Evolutionary conservation across 2,113 vertebrate genomes (phyloP), one percentile per base, ranked within the genome.

Genomic region (Ameiurus melas): DNA sequence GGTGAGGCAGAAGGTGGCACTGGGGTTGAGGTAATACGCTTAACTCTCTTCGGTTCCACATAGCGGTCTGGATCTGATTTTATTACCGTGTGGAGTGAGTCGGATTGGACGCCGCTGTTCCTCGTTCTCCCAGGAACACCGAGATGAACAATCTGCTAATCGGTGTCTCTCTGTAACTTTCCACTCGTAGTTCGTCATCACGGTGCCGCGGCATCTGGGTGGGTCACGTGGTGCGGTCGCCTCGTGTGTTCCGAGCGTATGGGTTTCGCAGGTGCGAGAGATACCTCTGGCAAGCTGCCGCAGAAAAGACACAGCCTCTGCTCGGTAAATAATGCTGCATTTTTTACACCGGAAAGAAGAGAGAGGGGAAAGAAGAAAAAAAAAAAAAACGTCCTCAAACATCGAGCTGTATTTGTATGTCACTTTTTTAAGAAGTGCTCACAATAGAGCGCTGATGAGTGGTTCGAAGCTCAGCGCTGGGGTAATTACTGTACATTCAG

Each of bases 401-500:
- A 33, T 33, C 0, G 0, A 19, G 79, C 79, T 20, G 19, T 64
- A 51, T 60, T 79, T 62, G 30, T 79, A 22, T 51, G 36, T 75
- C 36, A 75, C 17, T 75, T 83, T 82, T 83, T 82, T 83, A 47
- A 5, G 58, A 73, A 83, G 30, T 27, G 43, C 77, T 68, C 58
- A 79, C 86, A 87, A 83, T 87, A 36, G 57, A 33, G 51, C 60
- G 1, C 77, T 87, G 79, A 83, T 83, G 86, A 87, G 86, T 30
- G 66, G 68, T 22, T 77, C 33, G n/a, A 51, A 64, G 53, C 85
- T 16, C 66, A 17, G 55, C 9, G 80, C 86, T 73, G 79, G 20
- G 80, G 64, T 87, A 83, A 87, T 87, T 83, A 83, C 66, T 60
- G 66, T 60, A 87, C 66, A 83, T 83, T 87, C 79, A 87, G 8